Evolutionary conservation across 2,113 vertebrate species (phyloP).

Genomic region (Mastomys natalensis): DNA sequence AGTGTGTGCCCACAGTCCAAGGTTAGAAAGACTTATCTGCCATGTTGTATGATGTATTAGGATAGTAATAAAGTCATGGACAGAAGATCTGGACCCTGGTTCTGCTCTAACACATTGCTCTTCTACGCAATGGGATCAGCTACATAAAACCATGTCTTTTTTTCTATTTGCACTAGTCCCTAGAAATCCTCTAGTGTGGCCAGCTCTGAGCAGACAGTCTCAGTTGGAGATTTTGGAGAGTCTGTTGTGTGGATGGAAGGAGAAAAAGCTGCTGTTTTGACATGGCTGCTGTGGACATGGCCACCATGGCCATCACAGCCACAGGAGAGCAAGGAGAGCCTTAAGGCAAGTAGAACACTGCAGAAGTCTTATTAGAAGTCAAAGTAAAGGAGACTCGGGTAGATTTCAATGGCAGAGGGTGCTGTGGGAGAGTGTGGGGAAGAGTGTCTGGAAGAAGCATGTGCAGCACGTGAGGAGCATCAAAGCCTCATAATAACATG

Average conservation of each 20-base stretch:
- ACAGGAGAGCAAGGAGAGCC: neutral
- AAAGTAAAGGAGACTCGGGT: too few species aligned
- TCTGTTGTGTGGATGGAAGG: neutral
- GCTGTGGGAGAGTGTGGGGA: neutral
- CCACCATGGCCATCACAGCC: too few species aligned
- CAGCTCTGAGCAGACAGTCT: neutral
- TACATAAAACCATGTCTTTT: neutral
- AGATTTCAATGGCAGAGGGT: neutral
- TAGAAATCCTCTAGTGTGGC: neutral
- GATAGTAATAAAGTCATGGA: neutral
- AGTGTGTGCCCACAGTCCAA: neutral
- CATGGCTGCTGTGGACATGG: neutral
- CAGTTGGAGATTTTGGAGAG: neutral
- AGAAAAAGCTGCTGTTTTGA: neutral
- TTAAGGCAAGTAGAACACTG: neutral
- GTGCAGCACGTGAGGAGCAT: neutral
- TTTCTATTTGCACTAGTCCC: neutral
- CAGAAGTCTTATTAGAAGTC: neutral
- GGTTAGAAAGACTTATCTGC: neutral
- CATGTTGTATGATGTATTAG: too few species aligned
- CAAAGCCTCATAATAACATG: neutral
- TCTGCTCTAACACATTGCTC: neutral
- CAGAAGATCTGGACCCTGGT: neutral
- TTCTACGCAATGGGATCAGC: neutral
- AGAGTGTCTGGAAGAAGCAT: neutral